Conservation (phyloP, 2,888 invertebrate genomes). For the Carterocephalus palaemon region DNA sequence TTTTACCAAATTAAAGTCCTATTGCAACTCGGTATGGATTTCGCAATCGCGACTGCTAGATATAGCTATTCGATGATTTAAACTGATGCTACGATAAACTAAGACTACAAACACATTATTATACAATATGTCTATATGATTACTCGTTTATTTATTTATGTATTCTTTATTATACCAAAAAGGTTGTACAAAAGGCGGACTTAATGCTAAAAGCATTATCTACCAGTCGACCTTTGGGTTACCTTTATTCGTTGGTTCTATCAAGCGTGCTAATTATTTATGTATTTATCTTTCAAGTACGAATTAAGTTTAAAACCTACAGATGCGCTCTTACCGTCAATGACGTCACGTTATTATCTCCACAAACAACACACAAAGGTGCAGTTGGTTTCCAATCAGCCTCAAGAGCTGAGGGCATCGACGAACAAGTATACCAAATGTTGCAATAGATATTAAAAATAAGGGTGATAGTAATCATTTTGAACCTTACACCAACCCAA, state of each 20-base stretch:
- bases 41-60: no score
- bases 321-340: conserved; percentile 60
- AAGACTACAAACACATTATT: no score
- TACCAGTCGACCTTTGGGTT: no score
- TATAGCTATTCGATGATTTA: no score
- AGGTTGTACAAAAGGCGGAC: no score
- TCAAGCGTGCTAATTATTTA: not conserved
- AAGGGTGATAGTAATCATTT: not conserved
- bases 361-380: conserved; percentile 65
- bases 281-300: not conserved
- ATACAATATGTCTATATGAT: no score
- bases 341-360: conserved; percentile 63
- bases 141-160: no score
- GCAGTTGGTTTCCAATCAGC: conserved; percentile 71
- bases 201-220: no score
- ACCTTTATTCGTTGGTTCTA: not conserved
- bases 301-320: conserved; percentile 32
- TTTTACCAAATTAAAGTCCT: no score
- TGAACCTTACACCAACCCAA: conserved; percentile 1
- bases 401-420: conserved; percentile 50
- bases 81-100: no score
- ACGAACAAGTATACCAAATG: conserved; percentile 55
- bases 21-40: no score
- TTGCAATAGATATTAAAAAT: conserved; percentile 41
- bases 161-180: no score